Percentiles rank a stretch among this genome's conserved stretches.
These are phyloP conservation scores for Gracilinanus agilis DNA, from an alignment of 2,113 vertebrate genomes.

Conservation along the genomic window DNA sequence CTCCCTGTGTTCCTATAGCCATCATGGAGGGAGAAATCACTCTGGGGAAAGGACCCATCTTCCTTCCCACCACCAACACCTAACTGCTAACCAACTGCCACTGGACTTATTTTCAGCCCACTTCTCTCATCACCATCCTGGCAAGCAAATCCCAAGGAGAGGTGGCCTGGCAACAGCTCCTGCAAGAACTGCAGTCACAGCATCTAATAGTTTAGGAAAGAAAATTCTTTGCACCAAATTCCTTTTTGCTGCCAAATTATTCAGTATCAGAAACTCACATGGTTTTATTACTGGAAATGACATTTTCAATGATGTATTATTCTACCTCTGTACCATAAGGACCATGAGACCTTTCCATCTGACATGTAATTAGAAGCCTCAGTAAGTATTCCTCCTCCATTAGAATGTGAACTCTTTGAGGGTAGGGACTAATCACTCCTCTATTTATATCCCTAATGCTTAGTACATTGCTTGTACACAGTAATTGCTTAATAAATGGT, in stretches of 20 bases:
- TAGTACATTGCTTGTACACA: too few relatives aligned
- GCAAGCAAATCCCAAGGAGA: not conserved
- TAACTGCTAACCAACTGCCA: not conserved
- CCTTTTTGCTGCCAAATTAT: not conserved
- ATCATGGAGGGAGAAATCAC: not conserved
- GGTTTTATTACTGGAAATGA: too few relatives aligned
- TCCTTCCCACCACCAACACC: not conserved
- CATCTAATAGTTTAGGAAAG: not conserved
- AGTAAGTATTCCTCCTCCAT: not conserved
- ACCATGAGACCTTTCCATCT: not conserved
- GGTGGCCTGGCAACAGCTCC: not conserved
- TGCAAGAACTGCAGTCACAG: not conserved
- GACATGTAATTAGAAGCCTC: not conserved
- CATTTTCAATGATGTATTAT: too few relatives aligned
- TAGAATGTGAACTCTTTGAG: not conserved
- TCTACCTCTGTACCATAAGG: too few relatives aligned
- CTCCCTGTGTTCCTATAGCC: not conserved
- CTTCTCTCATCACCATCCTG: not conserved
- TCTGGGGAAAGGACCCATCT: not conserved
- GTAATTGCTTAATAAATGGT: too few relatives aligned
- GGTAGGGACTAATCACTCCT: not conserved
- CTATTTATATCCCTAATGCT: not conserved
- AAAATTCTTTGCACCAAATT: not conserved
- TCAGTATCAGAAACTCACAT: not conserved
- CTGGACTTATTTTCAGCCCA: not conserved